Base-by-base conservation (phyloP, 2,113 vertebrate species). In the Propithecus coquereli region DNA sequence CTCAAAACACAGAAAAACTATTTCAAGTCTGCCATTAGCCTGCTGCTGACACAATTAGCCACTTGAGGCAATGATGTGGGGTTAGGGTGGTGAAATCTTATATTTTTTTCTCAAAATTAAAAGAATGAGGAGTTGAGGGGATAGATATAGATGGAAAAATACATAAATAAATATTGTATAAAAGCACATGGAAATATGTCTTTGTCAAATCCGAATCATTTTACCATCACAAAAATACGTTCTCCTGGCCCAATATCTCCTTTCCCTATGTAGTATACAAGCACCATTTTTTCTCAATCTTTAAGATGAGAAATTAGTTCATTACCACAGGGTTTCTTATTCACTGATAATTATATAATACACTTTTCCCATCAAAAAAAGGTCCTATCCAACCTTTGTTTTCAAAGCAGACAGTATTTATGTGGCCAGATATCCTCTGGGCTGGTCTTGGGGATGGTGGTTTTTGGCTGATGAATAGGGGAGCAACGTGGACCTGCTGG, bases 291-390 rank as follows among this genome's bases (percentile, higher is more conserved):
- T 87, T 76, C 79, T 89, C 96, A 88, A 3, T 65, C 94, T 86
- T 87, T 47, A 80, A 91, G 96, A 87, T 90, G n/a, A 97, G 77
- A 94, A 96, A 89, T 95, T 22, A 93, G 59, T 97, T 94, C 47
- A 70, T 1, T 79, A 81, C 2, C 74, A 91, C n/a, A 81, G 70
- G n/a, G 76, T 74, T 91, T 90, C 45, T 23, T 89, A 87, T 80
- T 94, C 71, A 52, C 32, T 91, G 23, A 43, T 92, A 95, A 52
- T 71, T 68, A n/a, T 88, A 54, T 47, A 81, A 92, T 68, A 79
- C 66, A 90, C n/a, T 95, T 86, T 90, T 89, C 23, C 27, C 50
- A 96, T 91, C 57, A 10, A 6, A 94, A 3, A 25, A 32, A 96
- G 79, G 45, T 63, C 59, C 52, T 47, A 50, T n/a, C 61, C 43